Base-by-base conservation (phyloP, 1,140 invertebrate species). In the Trichonephila clavipes region DNA sequence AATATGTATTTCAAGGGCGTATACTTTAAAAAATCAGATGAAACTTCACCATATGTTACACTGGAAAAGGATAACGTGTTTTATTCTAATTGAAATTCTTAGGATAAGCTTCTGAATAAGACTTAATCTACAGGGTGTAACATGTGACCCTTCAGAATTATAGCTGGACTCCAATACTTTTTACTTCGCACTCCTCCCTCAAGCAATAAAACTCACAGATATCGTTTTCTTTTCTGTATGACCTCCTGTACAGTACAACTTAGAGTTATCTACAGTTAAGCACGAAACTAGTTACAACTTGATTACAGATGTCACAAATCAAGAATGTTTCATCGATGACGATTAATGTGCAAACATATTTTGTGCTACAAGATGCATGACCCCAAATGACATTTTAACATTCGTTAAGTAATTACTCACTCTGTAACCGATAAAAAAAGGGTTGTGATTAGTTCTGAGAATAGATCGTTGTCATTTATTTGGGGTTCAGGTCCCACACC, bases 401-500 rank as follows among this genome's bases (percentile, higher is more conserved):
- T 44, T 3, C 21, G 51, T 24, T 14, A n/a, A 85, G 21, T 58
- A 8, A 24, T 85, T 59, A 85, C 58, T 85, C 12, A 16, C 82
- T 7, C 40, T 59, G n/a, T 85, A 19, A 85, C 3, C n/a, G 24
- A 44, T 19, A 28, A 61, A 34, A 87, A 40, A n/a, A n/a, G 18
- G 3, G 28, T 14, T 2, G 24, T 77, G 28, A 77, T 77, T 77
- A 77, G 28, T 34, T 77, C 34, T 34, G 6, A 3, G 34, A 77
- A 77, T 34, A 28, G 69, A 28, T 19, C 10, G 18, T 34, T 18
- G 18, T 24, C 69, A 77, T 40, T 77, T 14, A 77, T 77, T 77
- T 19, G 28, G 34, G 28, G 69, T 77, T 34, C 69, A 18, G 19
- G 21, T 72, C 66, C 62, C 88, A 89, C 88, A 59, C 62, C 88